A percentile compares a stretch with the other conserved stretches of the same genome.
Evolutionary conservation across 1,140 invertebrate genomes (phyloP).

Genomic region (Solenopsis fugax): DNA sequence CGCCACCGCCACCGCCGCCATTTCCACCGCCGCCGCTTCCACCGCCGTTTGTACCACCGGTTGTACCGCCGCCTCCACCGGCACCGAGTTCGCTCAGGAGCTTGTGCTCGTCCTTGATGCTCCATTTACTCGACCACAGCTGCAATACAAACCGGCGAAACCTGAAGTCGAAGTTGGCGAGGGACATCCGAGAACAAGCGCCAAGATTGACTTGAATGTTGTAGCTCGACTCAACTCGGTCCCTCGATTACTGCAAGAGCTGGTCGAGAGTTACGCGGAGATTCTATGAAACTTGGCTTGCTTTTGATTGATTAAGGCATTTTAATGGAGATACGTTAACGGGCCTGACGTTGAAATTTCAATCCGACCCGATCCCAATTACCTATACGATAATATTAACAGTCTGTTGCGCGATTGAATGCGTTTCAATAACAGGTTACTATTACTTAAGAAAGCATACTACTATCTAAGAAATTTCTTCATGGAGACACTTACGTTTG

Average conservation of each 20-base stretch:
- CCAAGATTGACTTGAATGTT: constrained; percentile 63
- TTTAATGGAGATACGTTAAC: constrained; percentile 23
- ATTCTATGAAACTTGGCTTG: constrained; percentile 53
- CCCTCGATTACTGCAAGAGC: constrained; percentile 38
- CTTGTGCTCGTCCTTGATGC: constrained; percentile 95
- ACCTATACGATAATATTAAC: not conserved
- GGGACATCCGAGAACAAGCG: constrained; percentile 60
- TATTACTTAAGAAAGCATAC: too few relatives aligned
- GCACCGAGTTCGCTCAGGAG: constrained; percentile 92
- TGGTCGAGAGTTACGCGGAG: constrained; percentile 36
- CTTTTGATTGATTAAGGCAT: constrained; percentile 59
- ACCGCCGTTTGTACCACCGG: constrained; percentile 81
- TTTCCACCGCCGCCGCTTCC: constrained; percentile 85
- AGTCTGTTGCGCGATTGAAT: not conserved
- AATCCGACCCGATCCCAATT: not conserved
- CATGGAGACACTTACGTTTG: constrained; percentile 93
- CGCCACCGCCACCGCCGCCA: constrained; percentile 86
- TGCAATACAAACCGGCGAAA: constrained; percentile 83
- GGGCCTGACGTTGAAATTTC: constrained; percentile 7
- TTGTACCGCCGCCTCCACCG: constrained; percentile 81
- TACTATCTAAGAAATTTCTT: not conserved
- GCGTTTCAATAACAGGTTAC: not conserved
- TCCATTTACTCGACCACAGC: constrained; percentile 96
- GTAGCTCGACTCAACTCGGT: constrained; percentile 19
- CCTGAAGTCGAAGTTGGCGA: constrained; percentile 71